Evolutionary conservation across 2,113 vertebrate species (phyloP).

Genomic region (Rhinopomastus cyanomelas): DNA sequence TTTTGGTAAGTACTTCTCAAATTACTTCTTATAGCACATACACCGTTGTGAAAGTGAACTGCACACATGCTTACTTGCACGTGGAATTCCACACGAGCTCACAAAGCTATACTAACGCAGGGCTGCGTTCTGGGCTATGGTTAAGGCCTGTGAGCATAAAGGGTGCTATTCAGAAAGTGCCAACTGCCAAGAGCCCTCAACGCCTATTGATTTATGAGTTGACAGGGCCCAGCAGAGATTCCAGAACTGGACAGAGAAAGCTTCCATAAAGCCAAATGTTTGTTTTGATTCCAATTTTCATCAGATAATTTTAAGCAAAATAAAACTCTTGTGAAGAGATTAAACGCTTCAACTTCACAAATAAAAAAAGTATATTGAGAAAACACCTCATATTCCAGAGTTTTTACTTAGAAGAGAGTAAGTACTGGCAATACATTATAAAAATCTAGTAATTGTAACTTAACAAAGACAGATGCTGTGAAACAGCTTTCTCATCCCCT

Average conservation of each 20-base stretch:
- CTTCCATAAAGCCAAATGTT: neutral
- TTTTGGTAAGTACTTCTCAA: neutral
- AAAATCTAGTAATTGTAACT: neutral
- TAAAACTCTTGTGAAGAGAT: neutral
- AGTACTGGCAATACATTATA: neutral
- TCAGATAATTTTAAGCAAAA: neutral
- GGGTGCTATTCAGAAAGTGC: conserved; percentile 27
- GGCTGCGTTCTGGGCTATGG: neutral
- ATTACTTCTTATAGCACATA: neutral
- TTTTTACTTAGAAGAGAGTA: neutral
- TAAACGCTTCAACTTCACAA: neutral
- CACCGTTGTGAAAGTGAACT: neutral
- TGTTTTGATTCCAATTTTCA: neutral
- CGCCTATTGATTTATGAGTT: neutral
- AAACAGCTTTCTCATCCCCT: neutral
- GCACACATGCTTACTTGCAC: neutral
- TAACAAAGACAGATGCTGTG: neutral
- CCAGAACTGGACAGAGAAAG: neutral
- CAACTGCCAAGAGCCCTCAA: conserved; percentile 27
- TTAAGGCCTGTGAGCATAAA: neutral
- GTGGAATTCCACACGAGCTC: neutral
- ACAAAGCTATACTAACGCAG: neutral
- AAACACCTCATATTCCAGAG: neutral
- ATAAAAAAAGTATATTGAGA: neutral
- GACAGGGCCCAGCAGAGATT: conserved; percentile 15